Conservation (phyloP, 2,888 invertebrate genomes). For the Pollenia griseotomentosa region DNA sequence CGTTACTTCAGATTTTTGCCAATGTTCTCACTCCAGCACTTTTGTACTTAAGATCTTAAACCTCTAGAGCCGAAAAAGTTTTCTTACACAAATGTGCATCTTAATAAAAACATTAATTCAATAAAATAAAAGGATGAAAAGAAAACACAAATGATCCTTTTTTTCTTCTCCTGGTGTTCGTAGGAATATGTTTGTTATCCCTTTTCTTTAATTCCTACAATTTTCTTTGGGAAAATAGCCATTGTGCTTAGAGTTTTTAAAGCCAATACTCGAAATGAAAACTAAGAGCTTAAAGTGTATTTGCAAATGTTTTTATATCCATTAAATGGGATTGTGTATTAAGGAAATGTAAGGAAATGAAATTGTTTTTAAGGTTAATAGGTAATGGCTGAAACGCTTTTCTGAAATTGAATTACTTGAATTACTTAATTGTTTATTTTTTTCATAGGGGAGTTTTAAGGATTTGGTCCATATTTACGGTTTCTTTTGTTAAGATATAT, state of each 20-base stretch:
- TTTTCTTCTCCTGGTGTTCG: not conserved
- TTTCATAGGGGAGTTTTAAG: too few relatives aligned
- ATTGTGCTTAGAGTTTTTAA: conserved; percentile 7
- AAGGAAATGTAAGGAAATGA: not conserved
- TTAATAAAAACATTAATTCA: conserved; percentile 49
- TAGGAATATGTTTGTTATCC: not conserved
- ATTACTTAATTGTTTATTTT: not conserved
- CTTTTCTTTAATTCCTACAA: conserved; percentile 27
- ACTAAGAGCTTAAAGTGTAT: not conserved
- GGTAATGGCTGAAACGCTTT: conserved; percentile 19
- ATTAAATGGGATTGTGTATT: conserved; percentile 21
- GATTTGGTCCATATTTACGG: too few relatives aligned
- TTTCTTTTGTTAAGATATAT: too few relatives aligned
- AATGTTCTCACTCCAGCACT: too few relatives aligned
- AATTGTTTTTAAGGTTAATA: conserved; percentile 29
- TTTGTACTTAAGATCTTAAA: too few relatives aligned
- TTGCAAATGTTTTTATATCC: conserved; percentile 6
- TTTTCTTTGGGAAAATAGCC: conserved; percentile 34
- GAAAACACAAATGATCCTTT: conserved; percentile 11
- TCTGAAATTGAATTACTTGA: not conserved
- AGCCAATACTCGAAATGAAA: not conserved
- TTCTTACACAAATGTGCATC: conserved; percentile 1
- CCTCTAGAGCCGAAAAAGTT: not conserved
- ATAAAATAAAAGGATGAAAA: conserved; percentile 34
- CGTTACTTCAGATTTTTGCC: too few relatives aligned